Evolutionary conservation across 2,797 vertebrate genomes (phyloP), one percentile per base, ranked within the genome.

Genomic region (Lagocephalus sceleratus): DNA sequence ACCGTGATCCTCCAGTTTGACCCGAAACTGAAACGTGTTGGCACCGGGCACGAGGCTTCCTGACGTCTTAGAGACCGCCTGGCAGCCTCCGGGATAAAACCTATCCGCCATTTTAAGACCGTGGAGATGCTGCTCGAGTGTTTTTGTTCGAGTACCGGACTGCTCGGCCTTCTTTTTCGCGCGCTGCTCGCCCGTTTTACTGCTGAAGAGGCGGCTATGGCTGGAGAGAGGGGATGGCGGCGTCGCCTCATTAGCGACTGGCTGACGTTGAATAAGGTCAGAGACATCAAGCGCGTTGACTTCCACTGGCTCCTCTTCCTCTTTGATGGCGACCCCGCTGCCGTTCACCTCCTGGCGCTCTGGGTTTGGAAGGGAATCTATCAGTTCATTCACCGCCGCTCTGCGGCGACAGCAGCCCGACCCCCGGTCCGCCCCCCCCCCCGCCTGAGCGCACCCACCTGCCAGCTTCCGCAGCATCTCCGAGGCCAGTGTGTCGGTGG

Each of bases 401-500:
- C 25, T 25, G n/a, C n/a, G n/a, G n/a, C n/a, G 25, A 25, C 25
- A 25, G 25, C 8, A 25, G 25, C 35, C 14, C 14, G 5, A 14
- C 14, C 35, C 8, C 35, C n/a, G n/a, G n/a, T n/a, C n/a, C n/a
- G n/a, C n/a, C n/a, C n/a, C n/a, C n/a, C n/a, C n/a, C n/a, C n/a
- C n/a, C n/a, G n/a, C n/a, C n/a, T n/a, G n/a, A n/a, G n/a, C 25
- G 17, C 2, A 11, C 1, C 8, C 63, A 87, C 87, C 85, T 79
- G 87, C 87, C 41, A 88, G 81, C 38, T 83, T 86, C 63, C 87
- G 64, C 40, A 88, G 83, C 68, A 87, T 65, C 22, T 88, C 83
- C 5, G 87, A 87, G 0, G 87, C 86, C 75, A 89, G 82, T 2
- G 82, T 86, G 54, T 79, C 85, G 0, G 78, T 73, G 54, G 81